Percentiles rank a stretch among this genome's conserved stretches.
These are phyloP conservation scores for Holothuria leucospilota DNA, from an alignment of 53 echinoderm and acorn worm genomes.

Conservation along the genomic window DNA sequence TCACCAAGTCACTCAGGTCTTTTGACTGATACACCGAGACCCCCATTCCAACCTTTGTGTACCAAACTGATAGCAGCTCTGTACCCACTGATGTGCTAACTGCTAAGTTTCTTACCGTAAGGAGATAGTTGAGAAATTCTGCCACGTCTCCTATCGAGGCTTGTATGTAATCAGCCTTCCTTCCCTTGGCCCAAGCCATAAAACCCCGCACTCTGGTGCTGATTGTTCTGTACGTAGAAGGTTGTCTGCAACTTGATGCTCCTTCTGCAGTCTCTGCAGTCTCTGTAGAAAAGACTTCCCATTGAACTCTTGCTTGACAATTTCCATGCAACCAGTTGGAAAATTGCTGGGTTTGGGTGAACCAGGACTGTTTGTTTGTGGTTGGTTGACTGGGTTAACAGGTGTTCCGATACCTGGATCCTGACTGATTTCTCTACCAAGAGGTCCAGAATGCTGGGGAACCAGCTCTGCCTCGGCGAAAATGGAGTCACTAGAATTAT, in stretches of 20 bases:
- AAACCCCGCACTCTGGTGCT: background rate
- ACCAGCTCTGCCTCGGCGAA: slow-evolving; percentile 36
- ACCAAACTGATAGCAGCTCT: too few relatives aligned
- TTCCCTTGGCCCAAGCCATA: background rate
- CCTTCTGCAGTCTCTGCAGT: slow-evolving; percentile 21
- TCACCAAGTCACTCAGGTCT: too few relatives aligned
- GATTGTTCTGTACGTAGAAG: background rate
- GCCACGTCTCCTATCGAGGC: too few relatives aligned
- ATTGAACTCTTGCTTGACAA: slow-evolving; percentile 1
- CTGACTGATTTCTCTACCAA: background rate
- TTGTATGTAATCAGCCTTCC: background rate
- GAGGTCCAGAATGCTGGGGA: slow-evolving; percentile 1
- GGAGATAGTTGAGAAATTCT: slow-evolving; percentile 3
- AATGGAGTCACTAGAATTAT: slow-evolving; percentile 23
- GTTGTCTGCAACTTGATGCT: background rate
- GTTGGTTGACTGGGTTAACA: background rate
- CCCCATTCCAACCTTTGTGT: too few relatives aligned
- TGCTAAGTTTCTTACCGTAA: slow-evolving; percentile 1
- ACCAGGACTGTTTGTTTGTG: background rate
- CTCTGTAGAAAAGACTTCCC: background rate
- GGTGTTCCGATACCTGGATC: background rate
- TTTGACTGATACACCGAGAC: background rate
- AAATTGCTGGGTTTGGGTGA: slow-evolving; percentile 19
- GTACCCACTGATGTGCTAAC: slow-evolving; percentile 7
- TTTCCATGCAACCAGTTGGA: slow-evolving; percentile 33